Conservation (phyloP, 2,797 vertebrate genomes). For the Falco concolor region DNA sequence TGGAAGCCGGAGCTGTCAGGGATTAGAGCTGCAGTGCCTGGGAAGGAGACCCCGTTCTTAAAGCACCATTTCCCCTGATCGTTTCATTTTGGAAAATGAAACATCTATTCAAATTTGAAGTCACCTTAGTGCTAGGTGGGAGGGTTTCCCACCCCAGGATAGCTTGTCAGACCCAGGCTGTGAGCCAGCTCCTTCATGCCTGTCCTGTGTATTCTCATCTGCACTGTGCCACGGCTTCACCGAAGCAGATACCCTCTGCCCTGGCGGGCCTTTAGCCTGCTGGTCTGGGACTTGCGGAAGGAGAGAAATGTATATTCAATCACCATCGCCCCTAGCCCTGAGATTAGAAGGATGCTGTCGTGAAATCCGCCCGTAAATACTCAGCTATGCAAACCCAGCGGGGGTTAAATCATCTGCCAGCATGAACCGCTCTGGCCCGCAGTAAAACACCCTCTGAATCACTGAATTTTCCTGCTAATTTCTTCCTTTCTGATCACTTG, state of each 20-base stretch:
- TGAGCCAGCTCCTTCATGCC: not conserved
- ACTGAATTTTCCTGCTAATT: conserved; percentile 3
- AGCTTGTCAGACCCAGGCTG: not conserved
- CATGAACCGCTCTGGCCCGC: not conserved
- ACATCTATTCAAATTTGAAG: not conserved
- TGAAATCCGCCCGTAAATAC: not conserved
- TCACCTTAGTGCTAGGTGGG: not conserved
- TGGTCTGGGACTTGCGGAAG: not conserved
- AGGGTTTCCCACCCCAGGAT: not conserved
- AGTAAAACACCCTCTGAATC: conserved; percentile 6
- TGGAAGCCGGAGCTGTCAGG: not conserved
- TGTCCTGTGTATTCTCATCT: not conserved
- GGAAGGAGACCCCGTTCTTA: not conserved
- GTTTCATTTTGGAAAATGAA: not conserved
- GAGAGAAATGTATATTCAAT: not conserved
- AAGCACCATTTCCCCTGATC: not conserved
- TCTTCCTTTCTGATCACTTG: conserved; percentile 18
- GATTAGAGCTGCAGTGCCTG: not conserved
- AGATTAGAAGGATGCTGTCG: not conserved
- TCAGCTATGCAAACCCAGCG: not conserved
- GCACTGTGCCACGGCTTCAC: not conserved
- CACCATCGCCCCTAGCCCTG: not conserved
- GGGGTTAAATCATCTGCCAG: not conserved
- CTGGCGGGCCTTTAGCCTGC: not conserved
- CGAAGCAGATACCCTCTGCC: not conserved